Percentiles rank a stretch among this genome's conserved stretches.
These are phyloP conservation scores for Leucosticte australis DNA, from an alignment of 2,113 vertebrate genomes.

Conservation along the genomic window DNA sequence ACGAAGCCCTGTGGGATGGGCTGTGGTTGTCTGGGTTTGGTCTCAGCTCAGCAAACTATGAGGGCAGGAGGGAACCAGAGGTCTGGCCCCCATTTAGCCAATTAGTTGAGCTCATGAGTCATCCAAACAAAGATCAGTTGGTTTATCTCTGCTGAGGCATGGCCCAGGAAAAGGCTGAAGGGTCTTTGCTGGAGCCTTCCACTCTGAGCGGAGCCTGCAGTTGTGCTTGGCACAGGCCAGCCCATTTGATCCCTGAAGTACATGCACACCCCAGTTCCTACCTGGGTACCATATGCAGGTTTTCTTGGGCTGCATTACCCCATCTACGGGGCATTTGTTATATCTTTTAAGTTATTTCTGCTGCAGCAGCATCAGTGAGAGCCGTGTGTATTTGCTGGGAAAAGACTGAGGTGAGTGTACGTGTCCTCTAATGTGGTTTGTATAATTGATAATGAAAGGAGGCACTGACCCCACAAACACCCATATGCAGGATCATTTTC, in stretches of 20 bases:
- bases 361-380: not conserved
- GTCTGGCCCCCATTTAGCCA: constrained; percentile 23
- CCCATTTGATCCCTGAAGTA: not conserved
- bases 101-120: constrained; percentile 37
- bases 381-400: not conserved
- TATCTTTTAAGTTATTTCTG: not conserved
- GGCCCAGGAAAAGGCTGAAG: not conserved
- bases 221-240: accelerated
- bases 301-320: not conserved
- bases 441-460: not conserved
- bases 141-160: not conserved
- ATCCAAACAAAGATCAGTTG: not conserved
- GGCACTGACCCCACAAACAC: not conserved
- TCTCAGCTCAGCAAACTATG: not conserved
- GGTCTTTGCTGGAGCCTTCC: not conserved
- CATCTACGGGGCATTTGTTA: accelerated
- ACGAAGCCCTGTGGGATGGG: not conserved
- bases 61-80: not conserved
- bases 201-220: not conserved
- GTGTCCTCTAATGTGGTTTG: accelerated
- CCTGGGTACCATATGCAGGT: not conserved
- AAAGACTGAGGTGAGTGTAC: accelerated
- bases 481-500: not conserved
- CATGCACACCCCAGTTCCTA: accelerated
- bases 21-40: constrained; percentile 24